Conservation (phyloP, 2,113 vertebrate genomes). For the Carollia perspicillata region DNA sequence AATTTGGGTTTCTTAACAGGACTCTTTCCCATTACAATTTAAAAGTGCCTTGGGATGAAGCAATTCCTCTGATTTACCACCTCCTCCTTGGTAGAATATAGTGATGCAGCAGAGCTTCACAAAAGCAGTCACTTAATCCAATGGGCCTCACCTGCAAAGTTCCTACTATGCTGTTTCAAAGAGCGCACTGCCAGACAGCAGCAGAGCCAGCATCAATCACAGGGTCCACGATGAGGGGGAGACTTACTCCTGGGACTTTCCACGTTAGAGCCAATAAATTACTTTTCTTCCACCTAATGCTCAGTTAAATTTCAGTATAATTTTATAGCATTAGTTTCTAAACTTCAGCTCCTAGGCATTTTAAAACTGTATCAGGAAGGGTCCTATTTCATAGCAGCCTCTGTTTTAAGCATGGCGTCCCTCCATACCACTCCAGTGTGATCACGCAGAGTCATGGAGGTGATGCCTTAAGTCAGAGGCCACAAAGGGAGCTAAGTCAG, state of each 20-base stretch:
- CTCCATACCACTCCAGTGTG: neutral
- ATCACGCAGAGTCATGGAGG: neutral
- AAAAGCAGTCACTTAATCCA: slow-evolving; percentile 79
- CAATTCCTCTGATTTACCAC: slow-evolving; percentile 86
- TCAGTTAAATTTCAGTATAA: slow-evolving; percentile 82
- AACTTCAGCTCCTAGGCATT: slow-evolving; percentile 77
- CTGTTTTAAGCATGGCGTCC: slow-evolving; percentile 68
- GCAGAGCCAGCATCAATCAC: slow-evolving; percentile 78
- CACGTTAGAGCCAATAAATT: slow-evolving; percentile 79
- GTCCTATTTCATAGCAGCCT: slow-evolving; percentile 66
- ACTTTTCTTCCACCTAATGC: slow-evolving; percentile 80
- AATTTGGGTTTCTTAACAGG: slow-evolving; percentile 81
- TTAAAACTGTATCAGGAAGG: slow-evolving; percentile 63
- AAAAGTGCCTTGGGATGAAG: slow-evolving; percentile 80
- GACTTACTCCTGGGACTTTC: slow-evolving; percentile 79
- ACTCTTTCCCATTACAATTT: slow-evolving; percentile 78
- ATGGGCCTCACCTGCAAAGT: slow-evolving; percentile 77
- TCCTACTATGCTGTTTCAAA: slow-evolving; percentile 81
- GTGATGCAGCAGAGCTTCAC: slow-evolving; percentile 78
- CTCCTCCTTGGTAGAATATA: slow-evolving; percentile 82
- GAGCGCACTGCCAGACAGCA: slow-evolving; percentile 75
- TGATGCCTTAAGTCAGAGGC: neutral
- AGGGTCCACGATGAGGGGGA: slow-evolving; percentile 75
- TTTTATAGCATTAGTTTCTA: slow-evolving; percentile 78
- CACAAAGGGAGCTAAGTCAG: slow-evolving; percentile 21